Conservation (phyloP, 2,113 vertebrate genomes). For the Urocolius indicus region DNA sequence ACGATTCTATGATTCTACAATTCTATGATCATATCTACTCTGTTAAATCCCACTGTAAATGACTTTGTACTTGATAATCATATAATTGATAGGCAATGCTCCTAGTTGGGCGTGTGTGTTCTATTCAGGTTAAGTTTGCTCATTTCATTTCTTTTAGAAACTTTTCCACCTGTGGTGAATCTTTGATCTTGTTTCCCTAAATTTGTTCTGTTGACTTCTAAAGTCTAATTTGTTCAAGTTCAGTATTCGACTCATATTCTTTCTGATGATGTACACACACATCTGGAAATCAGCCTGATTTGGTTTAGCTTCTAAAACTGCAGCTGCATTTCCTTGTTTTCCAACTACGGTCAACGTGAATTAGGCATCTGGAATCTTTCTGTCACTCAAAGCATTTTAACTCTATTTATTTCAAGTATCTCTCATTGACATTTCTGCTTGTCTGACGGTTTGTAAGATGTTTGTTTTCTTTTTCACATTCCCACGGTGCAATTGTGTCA, state of each 20-base stretch:
- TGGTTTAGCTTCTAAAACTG: not conserved
- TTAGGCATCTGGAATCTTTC: not conserved
- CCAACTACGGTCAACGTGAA: not conserved
- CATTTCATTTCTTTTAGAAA: not conserved
- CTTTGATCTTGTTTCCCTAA: not conserved
- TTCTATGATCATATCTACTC: no score
- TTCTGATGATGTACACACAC: not conserved
- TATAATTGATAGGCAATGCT: not conserved
- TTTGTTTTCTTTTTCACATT: slow-evolving; percentile 38
- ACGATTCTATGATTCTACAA: no score
- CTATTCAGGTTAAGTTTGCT: not conserved
- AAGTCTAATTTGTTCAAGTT: not conserved
- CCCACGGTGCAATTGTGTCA: slow-evolving; percentile 21
- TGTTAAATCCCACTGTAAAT: not conserved
- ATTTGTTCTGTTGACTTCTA: not conserved
- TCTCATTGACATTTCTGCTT: not conserved
- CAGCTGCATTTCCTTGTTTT: not conserved
- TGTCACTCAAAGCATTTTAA: not conserved
- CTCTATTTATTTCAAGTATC: not conserved
- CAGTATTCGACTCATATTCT: not conserved
- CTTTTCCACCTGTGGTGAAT: not conserved
- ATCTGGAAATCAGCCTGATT: slow-evolving; percentile 22
- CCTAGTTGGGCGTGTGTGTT: not conserved
- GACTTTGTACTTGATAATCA: not conserved
- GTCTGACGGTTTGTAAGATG: not conserved